Evolutionary conservation across 64 coral and sea anemone species (phyloP).

Genomic region (Orbicella faveolata): DNA sequence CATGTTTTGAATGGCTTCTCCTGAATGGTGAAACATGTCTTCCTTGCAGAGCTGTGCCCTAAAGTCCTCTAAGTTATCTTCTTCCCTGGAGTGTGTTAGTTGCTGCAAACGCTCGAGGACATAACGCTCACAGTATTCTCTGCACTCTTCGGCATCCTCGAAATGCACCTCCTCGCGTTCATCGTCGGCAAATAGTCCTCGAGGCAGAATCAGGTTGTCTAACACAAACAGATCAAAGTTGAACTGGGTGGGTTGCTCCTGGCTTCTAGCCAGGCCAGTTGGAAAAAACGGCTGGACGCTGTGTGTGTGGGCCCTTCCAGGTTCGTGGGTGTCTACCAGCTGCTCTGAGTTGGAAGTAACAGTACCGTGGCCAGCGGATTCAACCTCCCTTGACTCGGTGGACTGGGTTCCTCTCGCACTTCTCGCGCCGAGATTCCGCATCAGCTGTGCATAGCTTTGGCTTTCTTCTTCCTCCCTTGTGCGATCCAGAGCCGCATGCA

Average conservation of each 20-base stretch:
- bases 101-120: background rate
- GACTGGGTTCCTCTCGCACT: too few relatives aligned
- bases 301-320: background rate
- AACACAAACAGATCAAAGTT: background rate
- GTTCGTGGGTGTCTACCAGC: background rate
- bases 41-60: background rate
- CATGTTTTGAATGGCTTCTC: slow-evolving; percentile 12
- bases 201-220: background rate
- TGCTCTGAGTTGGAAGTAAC: background rate
- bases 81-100: background rate
- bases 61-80: background rate
- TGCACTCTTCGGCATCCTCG: background rate
- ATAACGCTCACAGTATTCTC: background rate
- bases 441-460: too few relatives aligned
- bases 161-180: background rate
- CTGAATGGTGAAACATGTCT: background rate
- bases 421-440: too few relatives aligned
- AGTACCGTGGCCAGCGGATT: too few relatives aligned
- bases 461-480: too few relatives aligned
- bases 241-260: background rate
- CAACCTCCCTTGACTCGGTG: too few relatives aligned
- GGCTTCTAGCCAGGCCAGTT: background rate
- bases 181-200: background rate
- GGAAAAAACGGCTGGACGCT: background rate
- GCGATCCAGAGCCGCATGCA: too few relatives aligned